phyloP scores from a whole-genome alignment of 2,113 vertebrate genomes.

The Trinectes maculatus region DNA sequence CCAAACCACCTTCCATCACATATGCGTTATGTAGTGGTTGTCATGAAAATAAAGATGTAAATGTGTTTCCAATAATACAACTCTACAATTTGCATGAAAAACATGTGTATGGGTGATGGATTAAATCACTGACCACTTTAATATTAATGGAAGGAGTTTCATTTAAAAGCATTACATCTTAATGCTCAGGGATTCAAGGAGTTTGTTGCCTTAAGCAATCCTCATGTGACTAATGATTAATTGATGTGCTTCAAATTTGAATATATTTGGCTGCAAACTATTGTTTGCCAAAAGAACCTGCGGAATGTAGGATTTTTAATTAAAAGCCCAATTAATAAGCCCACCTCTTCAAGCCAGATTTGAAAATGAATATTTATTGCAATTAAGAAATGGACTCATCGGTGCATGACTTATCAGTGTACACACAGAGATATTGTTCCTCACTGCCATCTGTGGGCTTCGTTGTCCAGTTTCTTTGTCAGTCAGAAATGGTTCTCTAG shows the following conservation, averaged over 20 bases:
- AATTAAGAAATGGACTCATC: constrained; percentile 84
- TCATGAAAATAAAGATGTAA: constrained; percentile 50
- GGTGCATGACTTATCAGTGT: constrained; percentile 85
- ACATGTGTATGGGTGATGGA: constrained; percentile 38
- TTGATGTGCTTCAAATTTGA: constrained; percentile 61
- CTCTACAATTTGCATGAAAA: constrained; percentile 15
- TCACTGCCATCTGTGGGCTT: constrained; percentile 73
- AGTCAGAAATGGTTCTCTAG: constrained; percentile 72
- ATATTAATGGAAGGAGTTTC: constrained; percentile 49
- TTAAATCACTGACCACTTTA: constrained; percentile 31
- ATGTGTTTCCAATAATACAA: constrained; percentile 18
- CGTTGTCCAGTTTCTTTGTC: constrained; percentile 76
- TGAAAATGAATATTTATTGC: constrained; percentile 80
- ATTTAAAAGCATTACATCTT: constrained; percentile 36
- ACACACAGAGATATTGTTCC: constrained; percentile 80
- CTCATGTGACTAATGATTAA: constrained; percentile 70
- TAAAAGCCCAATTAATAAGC: constrained; percentile 83
- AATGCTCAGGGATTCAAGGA: constrained; percentile 26
- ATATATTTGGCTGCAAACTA: constrained; percentile 69
- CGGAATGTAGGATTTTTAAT: constrained; percentile 72
- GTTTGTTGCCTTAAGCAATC: constrained; percentile 27
- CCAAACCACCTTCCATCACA: constrained; percentile 46
- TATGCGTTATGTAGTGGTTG: constrained; percentile 46
- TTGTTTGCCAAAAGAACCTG: constrained; percentile 67
- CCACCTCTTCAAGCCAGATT: constrained; percentile 79